Evolutionary conservation across 2,113 vertebrate species (phyloP), one percentile per base, ranked within the genome.

Genomic region (Okapia johnstoni): DNA sequence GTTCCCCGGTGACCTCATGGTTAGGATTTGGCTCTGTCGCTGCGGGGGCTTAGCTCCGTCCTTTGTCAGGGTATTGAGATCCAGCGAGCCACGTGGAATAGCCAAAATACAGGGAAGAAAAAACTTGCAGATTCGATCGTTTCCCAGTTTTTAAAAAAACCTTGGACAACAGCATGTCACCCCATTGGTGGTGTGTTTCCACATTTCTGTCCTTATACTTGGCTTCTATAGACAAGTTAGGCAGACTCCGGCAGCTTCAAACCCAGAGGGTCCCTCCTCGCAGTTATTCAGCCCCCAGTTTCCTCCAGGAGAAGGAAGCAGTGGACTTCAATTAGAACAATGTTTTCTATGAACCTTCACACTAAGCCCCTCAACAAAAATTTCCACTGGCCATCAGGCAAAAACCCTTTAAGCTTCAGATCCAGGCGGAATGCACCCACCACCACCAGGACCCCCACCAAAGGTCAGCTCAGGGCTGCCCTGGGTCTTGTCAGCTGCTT

Each of bases 401-500:
- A 55, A 70, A 25, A 58, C 70, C 13, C 7, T 73, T 57, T 1
- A 17, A 48, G 58, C 26, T 73, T 26, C 28, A 50, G 92, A n/a
- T 8, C 50, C 25, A 23, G 81, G 43, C 1, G 1, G 4, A 7
- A 58, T 0, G 28, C 0, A 1, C 33, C 28, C 4, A 6, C 2
- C 1, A 2, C 7, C 7, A 17, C 7, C 14, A 3, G 0, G 12
- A 9, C 8, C 9, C n/a, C 28, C 33, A 25, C 15, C n/a, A 15
- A 6, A 26, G n/a, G 10, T 86, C 28, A 36, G 19, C 50, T 73
- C 36, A n/a, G 61, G 19, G 43, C 9, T 26, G 1, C 36, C 55
- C 26, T 15, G 33, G 40, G 43, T 48, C 54, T 25, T 5, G 7
- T 13, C 30, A 30, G 21, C 46, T 23, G 36, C 10, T 3, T 25